Conservation (phyloP, 2,797 vertebrate genomes). For the Neoniphon sammara region DNA sequence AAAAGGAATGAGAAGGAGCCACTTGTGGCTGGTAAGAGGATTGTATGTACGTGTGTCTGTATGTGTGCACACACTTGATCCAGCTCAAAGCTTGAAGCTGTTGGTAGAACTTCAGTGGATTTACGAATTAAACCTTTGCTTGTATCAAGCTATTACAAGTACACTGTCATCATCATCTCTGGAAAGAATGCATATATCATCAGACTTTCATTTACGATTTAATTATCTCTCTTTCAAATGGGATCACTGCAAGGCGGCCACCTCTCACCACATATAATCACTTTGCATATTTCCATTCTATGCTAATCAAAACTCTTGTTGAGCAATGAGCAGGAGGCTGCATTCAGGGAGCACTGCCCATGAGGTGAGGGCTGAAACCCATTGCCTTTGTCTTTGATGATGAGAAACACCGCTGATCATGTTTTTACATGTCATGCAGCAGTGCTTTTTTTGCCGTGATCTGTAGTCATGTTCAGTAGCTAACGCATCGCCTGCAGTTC, state of each 20-base stretch:
- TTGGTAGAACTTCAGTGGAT: constrained; percentile 20
- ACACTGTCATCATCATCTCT: constrained; percentile 36
- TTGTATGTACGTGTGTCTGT: background rate
- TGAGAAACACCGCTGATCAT: constrained; percentile 15
- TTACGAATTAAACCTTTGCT: constrained; percentile 28
- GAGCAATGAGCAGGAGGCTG: constrained; percentile 29
- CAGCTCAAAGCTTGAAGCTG: background rate
- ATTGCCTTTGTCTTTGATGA: constrained; percentile 1
- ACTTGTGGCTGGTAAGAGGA: background rate
- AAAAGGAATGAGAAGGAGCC: too few species aligned
- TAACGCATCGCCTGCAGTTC: constrained; percentile 19
- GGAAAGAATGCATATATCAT: constrained; percentile 52
- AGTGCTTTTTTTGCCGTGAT: constrained; percentile 6
- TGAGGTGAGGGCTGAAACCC: background rate
- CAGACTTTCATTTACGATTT: constrained; percentile 59
- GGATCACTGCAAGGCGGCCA: constrained; percentile 56
- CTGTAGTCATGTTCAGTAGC: background rate
- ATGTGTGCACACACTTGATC: background rate
- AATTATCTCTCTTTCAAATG: constrained; percentile 66
- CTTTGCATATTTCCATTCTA: constrained; percentile 36
- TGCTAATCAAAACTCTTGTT: constrained; percentile 49
- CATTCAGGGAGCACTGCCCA: background rate
- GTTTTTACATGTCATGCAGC: constrained; percentile 11
- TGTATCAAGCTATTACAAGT: constrained; percentile 55
- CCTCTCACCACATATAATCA: constrained; percentile 60